Evolutionary conservation across 2,888 invertebrate species (phyloP).

Genomic region (Linyphia triangularis): DNA sequence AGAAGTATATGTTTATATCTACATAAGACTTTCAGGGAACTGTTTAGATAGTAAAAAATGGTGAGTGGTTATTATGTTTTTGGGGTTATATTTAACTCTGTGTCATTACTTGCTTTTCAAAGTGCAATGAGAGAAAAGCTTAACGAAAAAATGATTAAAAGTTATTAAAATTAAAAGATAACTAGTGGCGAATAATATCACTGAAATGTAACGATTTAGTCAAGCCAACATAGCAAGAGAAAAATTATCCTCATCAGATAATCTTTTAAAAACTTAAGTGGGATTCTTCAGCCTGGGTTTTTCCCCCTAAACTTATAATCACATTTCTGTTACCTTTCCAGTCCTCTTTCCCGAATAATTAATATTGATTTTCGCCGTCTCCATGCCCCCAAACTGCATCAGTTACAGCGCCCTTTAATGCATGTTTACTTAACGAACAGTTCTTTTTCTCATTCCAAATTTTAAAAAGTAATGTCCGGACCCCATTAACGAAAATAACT

Average conservation of each 20-base stretch:
- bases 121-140: no score
- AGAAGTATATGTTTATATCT: no score
- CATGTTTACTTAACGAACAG: constrained; percentile 67
- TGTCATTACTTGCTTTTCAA: no score
- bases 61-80: no score
- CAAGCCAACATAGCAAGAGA: neutral
- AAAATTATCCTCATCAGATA: constrained; percentile 6
- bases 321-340: constrained; percentile 60
- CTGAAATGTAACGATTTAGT: no score
- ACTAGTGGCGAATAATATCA: no score
- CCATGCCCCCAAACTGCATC: constrained; percentile 24
- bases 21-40: no score
- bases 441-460: constrained; percentile 16
- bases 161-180: no score
- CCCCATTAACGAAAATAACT: constrained; percentile 70
- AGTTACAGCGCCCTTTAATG: constrained; percentile 65
- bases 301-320: constrained; percentile 57
- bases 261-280: constrained; percentile 46
- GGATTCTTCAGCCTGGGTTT: neutral
- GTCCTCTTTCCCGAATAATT: constrained; percentile 62
- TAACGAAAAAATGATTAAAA: no score
- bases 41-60: no score
- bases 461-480: constrained; percentile 45
- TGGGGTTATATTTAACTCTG: no score
- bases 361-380: constrained; percentile 56